Percentiles rank a stretch among this genome's conserved stretches.
Evolutionary conservation across 2,113 vertebrate genomes (phyloP).

Genomic region (Trochalopteron elliotii): DNA sequence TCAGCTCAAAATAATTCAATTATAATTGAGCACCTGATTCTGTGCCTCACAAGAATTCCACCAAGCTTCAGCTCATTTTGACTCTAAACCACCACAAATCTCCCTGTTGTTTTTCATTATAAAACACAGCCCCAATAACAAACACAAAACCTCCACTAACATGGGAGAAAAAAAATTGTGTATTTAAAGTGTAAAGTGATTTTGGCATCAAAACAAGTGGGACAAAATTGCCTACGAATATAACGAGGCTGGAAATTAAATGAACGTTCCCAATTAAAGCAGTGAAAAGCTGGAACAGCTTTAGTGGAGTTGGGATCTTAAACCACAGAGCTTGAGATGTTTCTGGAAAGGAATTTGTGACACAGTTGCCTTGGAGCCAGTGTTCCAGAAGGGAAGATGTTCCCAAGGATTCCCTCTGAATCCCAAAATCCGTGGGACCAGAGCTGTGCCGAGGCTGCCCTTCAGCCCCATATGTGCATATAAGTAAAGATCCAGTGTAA

Average conservation of each 20-base stretch:
- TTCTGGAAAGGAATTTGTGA: neutral
- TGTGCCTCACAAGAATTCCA: neutral
- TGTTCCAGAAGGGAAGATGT: neutral
- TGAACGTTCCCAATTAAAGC: neutral
- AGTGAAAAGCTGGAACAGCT: neutral
- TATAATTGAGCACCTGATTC: neutral
- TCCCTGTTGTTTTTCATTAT: neutral
- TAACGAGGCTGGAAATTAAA: neutral
- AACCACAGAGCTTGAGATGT: neutral
- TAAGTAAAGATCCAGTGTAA: accelerated
- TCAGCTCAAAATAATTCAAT: neutral
- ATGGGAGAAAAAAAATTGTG: accelerated
- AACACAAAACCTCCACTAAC: neutral
- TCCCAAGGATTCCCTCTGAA: neutral
- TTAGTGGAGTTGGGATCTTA: neutral
- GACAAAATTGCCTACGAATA: neutral
- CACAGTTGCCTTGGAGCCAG: neutral
- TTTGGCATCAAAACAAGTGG: neutral
- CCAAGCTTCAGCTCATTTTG: neutral
- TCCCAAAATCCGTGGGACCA: accelerated
- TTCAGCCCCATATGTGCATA: neutral
- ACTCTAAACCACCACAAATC: neutral
- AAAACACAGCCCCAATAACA: neutral
- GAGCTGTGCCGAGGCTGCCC: neutral
- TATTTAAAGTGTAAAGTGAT: neutral